phyloP scores from a whole-genome alignment of 30 jellyfish, hydroid and myxozoan genomes.

The Pseudorhiza aurosa region DNA sequence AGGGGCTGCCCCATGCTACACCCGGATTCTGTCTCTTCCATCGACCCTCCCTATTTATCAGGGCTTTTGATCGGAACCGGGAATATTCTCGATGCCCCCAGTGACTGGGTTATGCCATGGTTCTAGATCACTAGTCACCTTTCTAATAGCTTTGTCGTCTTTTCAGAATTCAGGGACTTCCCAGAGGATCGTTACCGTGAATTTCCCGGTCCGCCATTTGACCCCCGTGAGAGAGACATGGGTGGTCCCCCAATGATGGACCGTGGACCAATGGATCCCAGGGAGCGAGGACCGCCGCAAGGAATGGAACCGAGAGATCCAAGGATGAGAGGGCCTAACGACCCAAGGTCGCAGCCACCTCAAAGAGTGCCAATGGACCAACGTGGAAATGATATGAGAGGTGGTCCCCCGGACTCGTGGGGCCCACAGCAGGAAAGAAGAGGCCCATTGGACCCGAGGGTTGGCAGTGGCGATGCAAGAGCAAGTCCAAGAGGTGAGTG shows the following conservation, averaged over 20 bases:
- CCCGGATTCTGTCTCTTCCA: too few relatives aligned
- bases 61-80: too few relatives aligned
- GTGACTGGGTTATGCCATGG: too few relatives aligned
- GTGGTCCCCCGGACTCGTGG: conserved; percentile 50
- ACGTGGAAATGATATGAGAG: conserved; percentile 57
- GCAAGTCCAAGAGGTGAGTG: conserved; percentile 64
- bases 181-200: conserved; percentile 61
- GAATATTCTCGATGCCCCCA: too few relatives aligned
- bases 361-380: conserved; percentile 61
- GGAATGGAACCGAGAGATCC: conserved; percentile 97
- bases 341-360: conserved; percentile 80
- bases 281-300: conserved; percentile 79
- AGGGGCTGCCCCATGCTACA: too few relatives aligned
- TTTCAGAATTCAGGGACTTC: conserved; percentile 49
- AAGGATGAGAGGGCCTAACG: conserved; percentile 83
- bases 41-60: too few relatives aligned
- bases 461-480: conserved; percentile 28
- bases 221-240: conserved; percentile 70
- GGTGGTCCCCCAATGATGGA: conserved; percentile 63
- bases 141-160: neutral
- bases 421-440: conserved; percentile 58
- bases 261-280: conserved; percentile 82
- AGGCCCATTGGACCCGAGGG: conserved; percentile 59
- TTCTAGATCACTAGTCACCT: too few relatives aligned
- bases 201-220: conserved; percentile 92